Evolutionary conservation across 2,113 vertebrate genomes (phyloP).

Genomic region (Pongo abelii): DNA sequence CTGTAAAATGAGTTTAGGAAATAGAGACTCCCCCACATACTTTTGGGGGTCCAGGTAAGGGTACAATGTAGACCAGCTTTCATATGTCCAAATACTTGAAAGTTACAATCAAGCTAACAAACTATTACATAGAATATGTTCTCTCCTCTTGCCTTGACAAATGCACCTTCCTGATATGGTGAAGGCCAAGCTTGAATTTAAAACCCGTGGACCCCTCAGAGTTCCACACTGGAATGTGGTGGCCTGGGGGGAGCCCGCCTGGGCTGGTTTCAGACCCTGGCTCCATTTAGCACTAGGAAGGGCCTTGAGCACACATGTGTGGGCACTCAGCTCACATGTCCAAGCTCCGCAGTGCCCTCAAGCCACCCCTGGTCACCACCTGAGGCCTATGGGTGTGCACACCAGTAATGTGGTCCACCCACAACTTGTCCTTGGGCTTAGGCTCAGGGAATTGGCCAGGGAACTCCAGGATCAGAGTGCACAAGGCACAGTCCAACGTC

Average conservation of each 20-base stretch:
- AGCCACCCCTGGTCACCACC: neutral
- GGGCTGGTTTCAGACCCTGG: neutral
- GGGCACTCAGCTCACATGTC: neutral
- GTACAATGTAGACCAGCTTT: neutral
- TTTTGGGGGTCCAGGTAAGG: neutral
- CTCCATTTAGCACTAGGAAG: neutral
- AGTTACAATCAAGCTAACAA: neutral
- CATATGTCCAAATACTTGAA: neutral
- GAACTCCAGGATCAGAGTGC: neutral
- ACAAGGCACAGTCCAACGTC: neutral
- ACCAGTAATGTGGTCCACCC: neutral
- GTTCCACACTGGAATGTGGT: neutral
- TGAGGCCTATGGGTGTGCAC: neutral
- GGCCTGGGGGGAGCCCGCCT: neutral
- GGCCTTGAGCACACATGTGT: neutral
- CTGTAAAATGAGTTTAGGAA: neutral
- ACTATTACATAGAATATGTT: neutral
- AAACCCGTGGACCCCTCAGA: neutral
- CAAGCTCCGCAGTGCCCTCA: neutral
- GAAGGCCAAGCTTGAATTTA: neutral
- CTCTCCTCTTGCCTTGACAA: neutral
- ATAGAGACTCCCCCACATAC: neutral
- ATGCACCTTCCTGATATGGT: neutral
- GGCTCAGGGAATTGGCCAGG: neutral
- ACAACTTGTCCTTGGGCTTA: neutral